Evolutionary conservation across 2,113 vertebrate genomes (phyloP), one percentile per base, ranked within the genome.

Genomic region (Chrysochloris asiatica): DNA sequence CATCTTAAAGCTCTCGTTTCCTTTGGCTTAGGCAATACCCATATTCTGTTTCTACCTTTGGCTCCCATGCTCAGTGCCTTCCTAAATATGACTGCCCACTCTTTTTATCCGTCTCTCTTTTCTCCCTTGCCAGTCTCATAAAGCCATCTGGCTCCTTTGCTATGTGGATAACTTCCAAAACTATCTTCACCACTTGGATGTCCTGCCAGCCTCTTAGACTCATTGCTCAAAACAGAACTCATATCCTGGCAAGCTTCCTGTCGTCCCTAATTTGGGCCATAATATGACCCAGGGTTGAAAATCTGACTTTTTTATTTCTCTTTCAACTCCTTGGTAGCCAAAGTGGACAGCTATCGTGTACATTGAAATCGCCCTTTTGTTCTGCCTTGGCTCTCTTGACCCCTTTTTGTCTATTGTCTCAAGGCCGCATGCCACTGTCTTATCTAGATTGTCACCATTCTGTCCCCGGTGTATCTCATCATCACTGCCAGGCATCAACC

Each of bases 161-260:
- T 73, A 0, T 50, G 61, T 95, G 95, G 83, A 86, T 83, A 56
- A 43, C 83, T 90, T 96, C 95, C 96, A 96, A 88, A 90, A 80
- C 77, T 83, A 21, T 93, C 90, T 96, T 92, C 82, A 47, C 83
- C 85, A 88, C 90, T 67, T 81, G 47, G 17, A 67, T 86, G 88
- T 93, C 92, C 90, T 93, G 90, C 95, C 92, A 95, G 93, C 59
- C 86, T 54, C 90, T 92, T 52, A 85, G 71, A 85, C 76, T 83
- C 90, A 61, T 79, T 89, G 77, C 94, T 93, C 88, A 92, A 85
- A 95, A 83, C 82, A 95, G 88, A 93, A 50, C 67, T 88, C 80
- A 90, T 43, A 83, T 45, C 47, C 90, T 94, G 90, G 88, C 90
- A 92, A 80, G 59, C 79, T 75, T 73, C 84, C 83, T 48, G 3